Evolutionary conservation across 2,797 vertebrate species (phyloP), one percentile per base, ranked within the genome.

Genomic region (Anolis apletophallus): DNA sequence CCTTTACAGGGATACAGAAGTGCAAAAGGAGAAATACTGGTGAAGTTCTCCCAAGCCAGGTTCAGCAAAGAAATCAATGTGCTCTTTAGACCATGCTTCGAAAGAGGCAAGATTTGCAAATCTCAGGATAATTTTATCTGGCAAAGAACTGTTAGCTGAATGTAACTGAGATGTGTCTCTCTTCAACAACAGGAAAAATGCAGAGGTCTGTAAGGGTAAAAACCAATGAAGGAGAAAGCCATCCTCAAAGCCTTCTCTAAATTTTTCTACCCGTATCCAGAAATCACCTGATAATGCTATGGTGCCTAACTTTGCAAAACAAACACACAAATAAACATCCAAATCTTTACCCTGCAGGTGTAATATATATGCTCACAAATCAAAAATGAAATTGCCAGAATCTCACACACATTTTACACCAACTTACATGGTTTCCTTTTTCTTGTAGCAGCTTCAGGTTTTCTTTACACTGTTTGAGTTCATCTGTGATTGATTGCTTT

Each of bases 371-470:
- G 80, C 8, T 77, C 26, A 61, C 67, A 69, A 17, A 86, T 84
- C 8, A 61, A 36, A 78, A 82, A 86, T 32, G 80, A 90, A 89
- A 93, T 34, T 90, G 88, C 29, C 83, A 81, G 68, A 90, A 64
- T 77, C 67, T 40, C 85, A 88, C 84, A 88, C 74, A 69, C 55
- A 88, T 78, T 90, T 82, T 89, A 91, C 89, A 90, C 84, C 95
- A 84, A 97, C 98, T 99, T 97, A 99, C 99, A 80, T 98, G 98
- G 96, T 95, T 97, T 97, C 97, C 96, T 97, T 99, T 98, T 93
- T 99, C 98, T 97, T 98, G 98, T 92, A 99, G 97, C 93, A 98
- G 96, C 96, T 99, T 98, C 95, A 99, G 96, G 95, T 95, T 98
- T 94, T 97, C 97, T 96, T 97, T 97, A 95, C 98, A 99, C 91